These are phyloP conservation scores for Chaetops frenatus DNA, from an alignment of 2,113 vertebrate genomes.

Conservation along the genomic window DNA sequence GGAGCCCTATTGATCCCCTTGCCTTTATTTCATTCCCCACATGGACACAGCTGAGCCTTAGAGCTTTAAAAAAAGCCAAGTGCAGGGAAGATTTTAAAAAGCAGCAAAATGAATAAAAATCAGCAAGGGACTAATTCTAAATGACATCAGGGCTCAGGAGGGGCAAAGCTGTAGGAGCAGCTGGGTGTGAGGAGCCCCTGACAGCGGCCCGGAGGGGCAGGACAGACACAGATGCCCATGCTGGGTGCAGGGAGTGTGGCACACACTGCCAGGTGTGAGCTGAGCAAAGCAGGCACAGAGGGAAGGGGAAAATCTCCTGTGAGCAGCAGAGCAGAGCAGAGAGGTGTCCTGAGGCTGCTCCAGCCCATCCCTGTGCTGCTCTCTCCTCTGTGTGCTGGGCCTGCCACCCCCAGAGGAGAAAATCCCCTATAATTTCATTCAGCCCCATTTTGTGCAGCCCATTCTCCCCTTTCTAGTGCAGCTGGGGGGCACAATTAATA, in stretches of 20 bases:
- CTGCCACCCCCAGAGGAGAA: neutral
- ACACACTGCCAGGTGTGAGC: neutral
- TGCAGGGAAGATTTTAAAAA: neutral
- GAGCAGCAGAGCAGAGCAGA: neutral
- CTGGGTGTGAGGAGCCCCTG: neutral
- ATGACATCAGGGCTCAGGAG: neutral
- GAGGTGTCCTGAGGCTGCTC: neutral
- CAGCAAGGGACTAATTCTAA: neutral
- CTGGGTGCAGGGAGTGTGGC: neutral
- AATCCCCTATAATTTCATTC: fast-evolving
- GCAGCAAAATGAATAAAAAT: neutral
- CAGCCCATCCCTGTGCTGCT: neutral
- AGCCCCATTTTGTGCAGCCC: neutral
- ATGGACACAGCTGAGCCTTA: neutral
- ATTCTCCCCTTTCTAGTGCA: neutral
- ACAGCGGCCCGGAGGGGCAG: neutral
- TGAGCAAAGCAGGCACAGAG: neutral
- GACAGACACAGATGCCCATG: fast-evolving
- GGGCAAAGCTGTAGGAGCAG: neutral
- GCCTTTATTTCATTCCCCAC: neutral
- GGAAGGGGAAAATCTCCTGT: neutral
- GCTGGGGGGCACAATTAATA: neutral
- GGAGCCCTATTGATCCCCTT: neutral
- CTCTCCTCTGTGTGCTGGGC: neutral
- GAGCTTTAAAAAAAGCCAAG: fast-evolving